Evolutionary conservation across 2,888 invertebrate species (phyloP), one percentile per base, ranked within the genome.

Genomic region (Lasioglossum villosulum): DNA sequence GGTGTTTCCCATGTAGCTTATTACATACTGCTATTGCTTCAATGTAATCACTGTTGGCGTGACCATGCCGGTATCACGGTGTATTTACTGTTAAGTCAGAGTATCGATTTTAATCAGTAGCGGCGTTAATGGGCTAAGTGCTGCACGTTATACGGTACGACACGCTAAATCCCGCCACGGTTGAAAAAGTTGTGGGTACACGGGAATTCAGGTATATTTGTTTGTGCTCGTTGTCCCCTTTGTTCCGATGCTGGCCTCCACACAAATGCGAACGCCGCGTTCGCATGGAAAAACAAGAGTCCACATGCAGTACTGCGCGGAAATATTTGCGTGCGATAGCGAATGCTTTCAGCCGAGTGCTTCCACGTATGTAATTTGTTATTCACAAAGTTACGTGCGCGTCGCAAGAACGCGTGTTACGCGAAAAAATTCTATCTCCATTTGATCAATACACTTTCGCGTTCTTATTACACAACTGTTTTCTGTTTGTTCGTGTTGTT

Each of bases 371-470:
- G 34, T 27, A 56, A 39, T 27, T 70, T 68, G 56, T 68, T 82
- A 78, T 75, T 76, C 56, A 3, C 30, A 23, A 56, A 66, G 39
- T 75, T 48, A 30, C 34, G 2, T n/a, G 27, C 16, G 45, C 16
- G 48, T 34, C 37, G 30, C 52, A 52, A 52, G 66, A 66, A 66
- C 30, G 4, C 34, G n/a, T n/a, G 16, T 30, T 45, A 19, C 27
- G 23, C 27, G 42, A 27, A 27, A 27, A 71, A n/a, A 59, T 19
- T 71, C 30, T 27, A 42, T 48, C 63, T 12, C 27, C 27, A 81
- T 59, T 48, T 81, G 77, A 81, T 78, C 37, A 39, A 72, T 72
- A 48, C 78, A 30, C 68, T 78, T 72, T 78, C 27, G 37, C n/a
- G 27, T 6, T 8, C 23, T 39, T 48, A 27, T 42, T 48, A 30